These are phyloP conservation scores for Daboia siamensis DNA, from an alignment of 2,113 vertebrate genomes.

Conservation along the genomic window DNA sequence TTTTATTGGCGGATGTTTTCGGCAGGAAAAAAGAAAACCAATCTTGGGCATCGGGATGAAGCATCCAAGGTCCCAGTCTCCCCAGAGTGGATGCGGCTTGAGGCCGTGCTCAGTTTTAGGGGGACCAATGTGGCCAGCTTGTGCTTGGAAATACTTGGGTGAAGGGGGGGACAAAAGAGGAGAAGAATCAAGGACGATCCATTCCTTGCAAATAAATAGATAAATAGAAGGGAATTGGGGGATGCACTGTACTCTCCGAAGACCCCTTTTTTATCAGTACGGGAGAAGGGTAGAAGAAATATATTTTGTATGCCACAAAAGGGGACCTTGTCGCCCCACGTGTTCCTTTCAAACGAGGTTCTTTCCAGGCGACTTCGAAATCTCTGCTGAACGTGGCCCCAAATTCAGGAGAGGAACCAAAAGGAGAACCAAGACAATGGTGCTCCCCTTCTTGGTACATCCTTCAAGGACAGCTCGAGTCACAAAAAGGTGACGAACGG, in stretches of 20 bases:
- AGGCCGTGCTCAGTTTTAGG: not conserved
- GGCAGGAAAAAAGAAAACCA: slow-evolving; percentile 43
- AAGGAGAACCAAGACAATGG: not conserved
- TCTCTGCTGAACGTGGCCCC: not conserved
- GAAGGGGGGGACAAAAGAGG: too few species aligned
- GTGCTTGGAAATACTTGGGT: too few species aligned
- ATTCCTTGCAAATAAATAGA: not conserved
- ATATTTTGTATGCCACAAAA: not conserved
- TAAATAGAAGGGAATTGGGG: not conserved
- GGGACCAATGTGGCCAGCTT: too few species aligned
- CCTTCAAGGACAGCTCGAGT: not conserved
- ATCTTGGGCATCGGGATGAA: slow-evolving; percentile 3
- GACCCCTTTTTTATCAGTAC: not conserved
- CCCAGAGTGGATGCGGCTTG: not conserved
- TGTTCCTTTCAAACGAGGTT: not conserved
- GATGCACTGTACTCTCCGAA: not conserved
- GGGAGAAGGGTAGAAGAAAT: not conserved
- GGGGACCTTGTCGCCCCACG: not conserved
- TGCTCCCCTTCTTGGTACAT: not conserved
- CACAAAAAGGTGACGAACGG: fast-evolving
- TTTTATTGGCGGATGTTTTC: slow-evolving; percentile 64
- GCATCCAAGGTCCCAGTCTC: slow-evolving; percentile 12
- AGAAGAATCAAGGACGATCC: not conserved
- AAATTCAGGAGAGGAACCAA: not conserved
- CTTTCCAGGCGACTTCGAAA: not conserved